Base-by-base conservation (phyloP, 1,140 invertebrate species). In the Drosophila varians region DNA sequence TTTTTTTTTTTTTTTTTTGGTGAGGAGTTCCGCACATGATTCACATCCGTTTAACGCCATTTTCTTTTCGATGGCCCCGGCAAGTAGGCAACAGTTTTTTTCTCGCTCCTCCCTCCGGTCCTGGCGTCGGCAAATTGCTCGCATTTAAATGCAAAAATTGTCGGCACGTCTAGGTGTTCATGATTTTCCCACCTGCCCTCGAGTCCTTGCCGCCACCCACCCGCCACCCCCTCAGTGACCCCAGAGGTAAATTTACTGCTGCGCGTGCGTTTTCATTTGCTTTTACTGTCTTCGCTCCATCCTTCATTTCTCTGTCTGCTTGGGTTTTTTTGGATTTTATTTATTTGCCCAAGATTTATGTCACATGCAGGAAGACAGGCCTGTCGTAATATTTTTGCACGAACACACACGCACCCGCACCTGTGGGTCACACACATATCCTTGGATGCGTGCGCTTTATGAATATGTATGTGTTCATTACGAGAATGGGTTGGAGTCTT, bases 391-490 rank as follows among this genome's bases (percentile, higher is more conserved):
- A 66, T 74, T 64, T 74, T 74, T 40, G 53, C 52, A 57, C 71
- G 52, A 62, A 57, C 70, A 9, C 42, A 38, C 52, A 52, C 60
- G 47, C 14, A 42, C 16, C 38, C 45, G 26, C 62, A 58, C 56
- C 38, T 45, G 36, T 56, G 12, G n/a, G 47, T 54, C 56, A 57
- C 51, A 66, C n/a, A 61, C 48, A 26, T 12, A 25, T 66, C 31
- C 16, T 23, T 36, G 45, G 36, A 46, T 40, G 58, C 43, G 55
- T 74, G 72, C 51, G 58, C 74, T 61, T 70, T 87, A 87, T 86
- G 82, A 87, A 86, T 86, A 86, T 86, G 80, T 79, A 80, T 86
- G 80, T 56, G 80, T 86, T 87, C 73, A 86, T 86, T 80, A 86
- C 53, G 62, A 21, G 1, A 55, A 11, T 1, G 55, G 42, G 23